phyloP scores from a whole-genome alignment of 2,797 vertebrate genomes.

The Pteronotus mesoamericanus region DNA sequence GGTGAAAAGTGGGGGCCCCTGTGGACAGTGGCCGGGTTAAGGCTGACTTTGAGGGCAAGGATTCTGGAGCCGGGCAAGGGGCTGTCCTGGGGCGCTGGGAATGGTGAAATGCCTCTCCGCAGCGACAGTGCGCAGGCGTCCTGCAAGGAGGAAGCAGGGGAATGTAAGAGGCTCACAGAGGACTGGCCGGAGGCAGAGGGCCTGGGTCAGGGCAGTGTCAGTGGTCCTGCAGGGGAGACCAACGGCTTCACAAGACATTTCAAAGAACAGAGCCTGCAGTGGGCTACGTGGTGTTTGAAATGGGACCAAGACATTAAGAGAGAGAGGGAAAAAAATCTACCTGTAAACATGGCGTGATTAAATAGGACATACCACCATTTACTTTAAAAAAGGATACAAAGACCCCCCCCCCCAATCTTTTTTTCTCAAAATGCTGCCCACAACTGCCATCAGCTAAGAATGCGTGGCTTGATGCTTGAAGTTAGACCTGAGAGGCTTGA shows the following conservation, averaged over 20 bases:
- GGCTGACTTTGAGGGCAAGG: neutral
- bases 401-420: neutral
- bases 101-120: neutral
- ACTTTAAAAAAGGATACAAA: neutral
- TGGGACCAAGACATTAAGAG: neutral
- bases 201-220: neutral
- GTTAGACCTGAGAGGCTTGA: neutral
- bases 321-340: neutral
- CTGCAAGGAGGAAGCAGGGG: neutral
- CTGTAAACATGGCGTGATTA: neutral
- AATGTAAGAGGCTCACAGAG: neutral
- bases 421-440: neutral
- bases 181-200: neutral
- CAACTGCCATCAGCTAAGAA: neutral
- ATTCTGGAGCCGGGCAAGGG: neutral
- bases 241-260: neutral
- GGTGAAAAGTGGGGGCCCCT: neutral
- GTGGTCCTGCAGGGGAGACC: neutral
- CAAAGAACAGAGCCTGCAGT: neutral
- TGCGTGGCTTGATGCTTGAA: neutral
- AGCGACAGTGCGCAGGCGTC: fast-evolving
- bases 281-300: neutral
- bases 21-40: neutral
- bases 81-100: neutral
- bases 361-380: neutral